A percentile compares a stretch with the other conserved stretches of the same genome.
phyloP scores from a whole-genome alignment of 1,140 invertebrate genomes.

The Bombus terrestris region DNA sequence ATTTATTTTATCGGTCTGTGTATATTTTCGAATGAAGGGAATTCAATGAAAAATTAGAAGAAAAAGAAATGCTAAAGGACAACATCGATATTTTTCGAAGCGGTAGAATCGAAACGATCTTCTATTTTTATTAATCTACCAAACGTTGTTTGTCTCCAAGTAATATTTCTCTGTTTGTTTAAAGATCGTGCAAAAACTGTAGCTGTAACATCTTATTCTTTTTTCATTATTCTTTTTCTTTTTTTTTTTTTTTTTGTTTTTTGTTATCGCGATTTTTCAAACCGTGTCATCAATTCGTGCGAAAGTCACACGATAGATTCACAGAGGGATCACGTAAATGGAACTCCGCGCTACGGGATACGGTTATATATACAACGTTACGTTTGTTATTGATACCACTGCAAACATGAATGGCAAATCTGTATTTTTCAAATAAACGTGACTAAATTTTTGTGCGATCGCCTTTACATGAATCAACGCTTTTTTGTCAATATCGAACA shows the following conservation, averaged over 20 bases:
- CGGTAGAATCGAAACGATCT: neutral
- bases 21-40: neutral
- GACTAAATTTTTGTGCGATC: constrained; percentile 27
- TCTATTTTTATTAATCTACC: neutral
- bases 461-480: constrained; percentile 33
- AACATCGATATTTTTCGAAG: neutral
- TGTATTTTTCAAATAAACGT: constrained; percentile 30
- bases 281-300: neutral
- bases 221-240: too few relatives aligned
- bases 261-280: neutral
- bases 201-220: neutral
- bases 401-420: constrained; percentile 31
- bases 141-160: neutral
- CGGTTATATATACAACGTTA: constrained; percentile 20
- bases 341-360: constrained; percentile 41
- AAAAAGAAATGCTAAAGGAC: neutral
- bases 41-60: neutral
- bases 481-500: constrained; percentile 25
- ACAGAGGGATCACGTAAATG: constrained; percentile 3
- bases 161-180: neutral
- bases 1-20: neutral
- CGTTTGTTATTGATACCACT: constrained; percentile 36
- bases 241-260: neutral
- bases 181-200: too few relatives aligned
- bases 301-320: neutral